Conservation (phyloP, 2,797 vertebrate genomes). For the Psittacula derbiana region DNA sequence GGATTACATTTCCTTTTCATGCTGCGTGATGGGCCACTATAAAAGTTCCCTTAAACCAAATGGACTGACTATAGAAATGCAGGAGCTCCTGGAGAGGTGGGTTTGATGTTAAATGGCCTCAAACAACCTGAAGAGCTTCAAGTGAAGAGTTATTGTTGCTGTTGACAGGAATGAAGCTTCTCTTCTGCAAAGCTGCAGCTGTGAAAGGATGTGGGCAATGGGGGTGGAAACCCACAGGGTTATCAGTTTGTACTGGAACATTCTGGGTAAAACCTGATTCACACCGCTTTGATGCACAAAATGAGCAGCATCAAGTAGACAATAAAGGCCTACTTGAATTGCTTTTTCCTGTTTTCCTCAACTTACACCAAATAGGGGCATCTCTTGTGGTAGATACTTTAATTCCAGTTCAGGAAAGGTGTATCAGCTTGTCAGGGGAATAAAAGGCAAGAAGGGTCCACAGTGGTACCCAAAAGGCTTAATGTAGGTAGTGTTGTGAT, state of each 20-base stretch:
- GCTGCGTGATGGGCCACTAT: not conserved
- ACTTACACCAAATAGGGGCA: not conserved
- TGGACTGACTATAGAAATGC: not conserved
- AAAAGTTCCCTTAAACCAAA: not conserved
- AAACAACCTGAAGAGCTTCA: not conserved
- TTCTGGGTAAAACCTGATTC: not conserved
- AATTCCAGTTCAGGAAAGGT: not conserved
- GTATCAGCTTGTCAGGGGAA: not conserved
- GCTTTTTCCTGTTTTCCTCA: not conserved
- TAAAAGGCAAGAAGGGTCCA: not conserved
- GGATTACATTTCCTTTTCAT: conserved; percentile 20
- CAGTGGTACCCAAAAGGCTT: not conserved
- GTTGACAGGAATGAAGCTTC: not conserved
- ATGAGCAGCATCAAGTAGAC: not conserved
- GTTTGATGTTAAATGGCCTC: not conserved
- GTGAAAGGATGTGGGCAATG: not conserved
- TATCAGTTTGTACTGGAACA: not conserved
- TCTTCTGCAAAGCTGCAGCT: not conserved
- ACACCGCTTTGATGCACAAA: not conserved
- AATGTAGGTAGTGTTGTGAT: not conserved
- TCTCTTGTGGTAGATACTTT: not conserved
- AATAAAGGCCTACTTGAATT: not conserved
- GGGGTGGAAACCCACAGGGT: not conserved
- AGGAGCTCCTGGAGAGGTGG: not conserved
- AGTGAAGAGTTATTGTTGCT: not conserved